Percentiles rank a stretch among this genome's conserved stretches.
These are phyloP conservation scores for Lamproptera curius DNA, from an alignment of 2,888 invertebrate genomes.

Conservation along the genomic window DNA sequence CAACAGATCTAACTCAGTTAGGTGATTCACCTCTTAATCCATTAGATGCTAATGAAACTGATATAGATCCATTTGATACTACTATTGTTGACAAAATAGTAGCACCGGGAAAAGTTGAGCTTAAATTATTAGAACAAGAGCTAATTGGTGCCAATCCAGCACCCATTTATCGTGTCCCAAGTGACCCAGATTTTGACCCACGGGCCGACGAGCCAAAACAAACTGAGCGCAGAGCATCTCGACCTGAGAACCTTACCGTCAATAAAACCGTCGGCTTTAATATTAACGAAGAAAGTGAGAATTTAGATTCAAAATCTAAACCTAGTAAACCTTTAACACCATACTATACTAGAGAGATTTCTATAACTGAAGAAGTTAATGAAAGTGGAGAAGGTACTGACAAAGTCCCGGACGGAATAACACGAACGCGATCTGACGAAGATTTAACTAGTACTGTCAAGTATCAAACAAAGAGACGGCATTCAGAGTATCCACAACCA, in stretches of 20 bases:
- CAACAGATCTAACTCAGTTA: conserved; percentile 84
- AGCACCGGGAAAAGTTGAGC: conserved; percentile 86
- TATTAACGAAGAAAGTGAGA: conserved; percentile 57
- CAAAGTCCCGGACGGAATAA: conserved; percentile 77
- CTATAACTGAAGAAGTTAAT: conserved; percentile 73
- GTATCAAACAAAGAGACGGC: conserved; percentile 60
- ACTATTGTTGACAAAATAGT: conserved; percentile 84
- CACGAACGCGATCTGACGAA: conserved; percentile 81
- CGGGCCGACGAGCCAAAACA: conserved; percentile 79
- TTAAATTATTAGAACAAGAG: conserved; percentile 88
- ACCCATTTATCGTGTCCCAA: conserved; percentile 67
- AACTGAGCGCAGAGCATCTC: conserved; percentile 78
- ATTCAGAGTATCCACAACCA: conserved; percentile 68
- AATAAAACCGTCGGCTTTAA: conserved; percentile 75
- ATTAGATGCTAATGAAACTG: conserved; percentile 71
- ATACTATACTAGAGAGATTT: conserved; percentile 84
- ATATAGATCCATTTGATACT: conserved; percentile 92
- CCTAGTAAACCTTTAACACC: conserved; percentile 87
- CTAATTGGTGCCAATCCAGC: conserved; percentile 75
- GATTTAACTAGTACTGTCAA: conserved; percentile 77
- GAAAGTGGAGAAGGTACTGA: conserved; percentile 82
- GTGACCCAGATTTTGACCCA: conserved; percentile 91
- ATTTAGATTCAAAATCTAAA: conserved; percentile 80
- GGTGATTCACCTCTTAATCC: conserved; percentile 84
- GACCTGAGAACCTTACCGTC: conserved; percentile 78